Evolutionary conservation across 2,797 vertebrate species (phyloP).

Genomic region (Lutjanus campechanus): DNA sequence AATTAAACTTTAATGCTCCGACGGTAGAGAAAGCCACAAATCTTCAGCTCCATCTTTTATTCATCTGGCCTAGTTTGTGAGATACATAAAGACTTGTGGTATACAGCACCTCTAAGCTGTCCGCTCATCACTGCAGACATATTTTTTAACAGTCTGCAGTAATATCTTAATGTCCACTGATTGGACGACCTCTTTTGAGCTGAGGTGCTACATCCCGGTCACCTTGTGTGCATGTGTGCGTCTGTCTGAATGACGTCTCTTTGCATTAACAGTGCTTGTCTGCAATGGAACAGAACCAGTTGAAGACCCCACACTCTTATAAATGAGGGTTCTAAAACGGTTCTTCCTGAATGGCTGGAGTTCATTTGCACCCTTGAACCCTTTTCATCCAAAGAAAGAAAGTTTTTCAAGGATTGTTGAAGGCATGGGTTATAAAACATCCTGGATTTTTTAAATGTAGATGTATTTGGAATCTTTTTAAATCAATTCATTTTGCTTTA

Average conservation of each 20-base stretch:
- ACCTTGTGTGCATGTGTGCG: slow-evolving; percentile 10
- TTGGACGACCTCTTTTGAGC: slow-evolving; percentile 42
- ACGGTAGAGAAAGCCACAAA: slow-evolving; percentile 56
- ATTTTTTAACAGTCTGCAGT: slow-evolving; percentile 49
- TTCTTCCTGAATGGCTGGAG: too few species aligned
- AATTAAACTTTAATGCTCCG: slow-evolving; percentile 68
- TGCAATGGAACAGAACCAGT: slow-evolving; percentile 48
- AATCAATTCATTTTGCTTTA: too few species aligned
- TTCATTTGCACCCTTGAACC: too few species aligned
- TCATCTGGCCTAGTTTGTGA: slow-evolving; percentile 60
- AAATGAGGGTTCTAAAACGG: too few species aligned
- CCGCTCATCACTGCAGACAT: slow-evolving; percentile 40
- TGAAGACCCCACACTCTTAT: slow-evolving; percentile 13
- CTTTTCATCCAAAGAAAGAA: too few species aligned
- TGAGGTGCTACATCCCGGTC: slow-evolving; percentile 35
- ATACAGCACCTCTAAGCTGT: slow-evolving; percentile 9
- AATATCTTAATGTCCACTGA: slow-evolving; percentile 49
- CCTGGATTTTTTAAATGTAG: too few species aligned
- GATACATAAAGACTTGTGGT: slow-evolving; percentile 43
- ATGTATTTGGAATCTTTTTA: too few species aligned
- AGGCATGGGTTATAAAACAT: too few species aligned
- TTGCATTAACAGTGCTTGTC: background rate
- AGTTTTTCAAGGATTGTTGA: too few species aligned
- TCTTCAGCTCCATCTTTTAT: slow-evolving; percentile 69
- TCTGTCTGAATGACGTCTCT: background rate